Conservation (phyloP, 2,888 invertebrate genomes). For the Pogonocherus hispidulus region DNA sequence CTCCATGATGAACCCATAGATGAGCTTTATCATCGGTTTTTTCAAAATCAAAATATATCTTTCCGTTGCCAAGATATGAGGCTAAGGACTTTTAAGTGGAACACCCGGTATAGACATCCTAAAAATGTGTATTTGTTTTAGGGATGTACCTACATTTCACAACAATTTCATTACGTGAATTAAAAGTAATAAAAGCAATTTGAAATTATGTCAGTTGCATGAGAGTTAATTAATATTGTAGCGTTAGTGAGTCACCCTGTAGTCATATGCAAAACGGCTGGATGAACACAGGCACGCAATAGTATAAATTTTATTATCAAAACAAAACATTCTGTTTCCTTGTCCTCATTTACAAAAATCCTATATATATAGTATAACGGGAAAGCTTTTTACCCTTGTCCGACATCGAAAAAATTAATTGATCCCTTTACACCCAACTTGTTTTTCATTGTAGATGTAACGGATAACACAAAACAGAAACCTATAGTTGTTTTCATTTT, state of each 20-base stretch:
- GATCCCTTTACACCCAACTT: slow-evolving; percentile 22
- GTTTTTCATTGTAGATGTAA: slow-evolving; percentile 21
- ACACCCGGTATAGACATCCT: too few relatives aligned
- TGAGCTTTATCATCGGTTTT: too few relatives aligned
- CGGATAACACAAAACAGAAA: slow-evolving; percentile 5
- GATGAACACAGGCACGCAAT: slow-evolving; percentile 21
- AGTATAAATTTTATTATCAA: slow-evolving; percentile 27
- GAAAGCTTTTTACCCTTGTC: slow-evolving; percentile 12
- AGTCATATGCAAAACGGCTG: slow-evolving; percentile 6
- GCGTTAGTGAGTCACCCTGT: background rate
- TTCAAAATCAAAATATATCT: too few relatives aligned
- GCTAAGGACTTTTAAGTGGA: too few relatives aligned
- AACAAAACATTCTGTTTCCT: slow-evolving; percentile 23
- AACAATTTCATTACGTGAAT: too few relatives aligned
- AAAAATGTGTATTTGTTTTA: too few relatives aligned
- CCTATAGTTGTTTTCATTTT: slow-evolving; percentile 12
- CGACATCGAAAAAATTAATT: slow-evolving; percentile 22
- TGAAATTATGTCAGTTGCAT: background rate
- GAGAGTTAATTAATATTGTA: background rate
- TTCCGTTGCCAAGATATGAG: too few relatives aligned
- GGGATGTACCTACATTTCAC: too few relatives aligned
- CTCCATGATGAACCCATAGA: too few relatives aligned
- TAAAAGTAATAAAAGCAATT: background rate
- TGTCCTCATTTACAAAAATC: slow-evolving; percentile 25
- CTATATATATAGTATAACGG: slow-evolving; percentile 26